Base-by-base conservation (phyloP, 2,888 invertebrate genomes). In the Leptopilina myrica region DNA sequence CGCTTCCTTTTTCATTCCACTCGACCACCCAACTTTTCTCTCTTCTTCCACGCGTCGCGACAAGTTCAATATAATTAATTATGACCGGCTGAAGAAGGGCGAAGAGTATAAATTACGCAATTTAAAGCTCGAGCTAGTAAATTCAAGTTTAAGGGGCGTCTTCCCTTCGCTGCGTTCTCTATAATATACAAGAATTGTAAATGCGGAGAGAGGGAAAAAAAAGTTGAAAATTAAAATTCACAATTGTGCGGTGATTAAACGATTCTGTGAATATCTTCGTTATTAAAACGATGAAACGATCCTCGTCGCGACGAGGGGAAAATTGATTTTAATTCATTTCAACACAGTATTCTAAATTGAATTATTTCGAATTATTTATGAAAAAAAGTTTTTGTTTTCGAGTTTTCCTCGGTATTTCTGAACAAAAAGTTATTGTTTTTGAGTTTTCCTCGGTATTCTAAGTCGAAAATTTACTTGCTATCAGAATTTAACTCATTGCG, bases 101-200 rank as follows among this genome's bases (percentile, higher is more conserved):
- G 83, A 83, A 81, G 85, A 84, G 87, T 87, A 88, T 86, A 87
- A 87, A 87, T 87, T 86, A 84, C 83, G 85, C 87, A 85, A 87
- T 87, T 88, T 87, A 84, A 87, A 83, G 85, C 83, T 81, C 82
- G 83, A 83, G 85, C 82, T 81, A 82, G 84, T 83, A 82, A 85
- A 85, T 86, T 86, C 83, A 73, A 78, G 62, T 64, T 43, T 59
- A 73, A 33, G 20, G 73, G n/a, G 73, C 56, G 11, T 49, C 49
- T 9, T 11, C 49, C 12, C 49, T 49, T 12, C 33, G 33, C 2
- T 33, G 11, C 2, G 0, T 33, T 33, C 56, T 73, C 73, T 73
- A 53, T 14, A 43, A 43, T 5, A 43, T 5, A 73, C 53, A 73
- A 62, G 62, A 73, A 73, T 56, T 33, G 33, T 12, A 49, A 12